These are phyloP conservation scores for Trichogramma pretiosum DNA, from an alignment of 1,140 invertebrate genomes.

Conservation along the genomic window DNA sequence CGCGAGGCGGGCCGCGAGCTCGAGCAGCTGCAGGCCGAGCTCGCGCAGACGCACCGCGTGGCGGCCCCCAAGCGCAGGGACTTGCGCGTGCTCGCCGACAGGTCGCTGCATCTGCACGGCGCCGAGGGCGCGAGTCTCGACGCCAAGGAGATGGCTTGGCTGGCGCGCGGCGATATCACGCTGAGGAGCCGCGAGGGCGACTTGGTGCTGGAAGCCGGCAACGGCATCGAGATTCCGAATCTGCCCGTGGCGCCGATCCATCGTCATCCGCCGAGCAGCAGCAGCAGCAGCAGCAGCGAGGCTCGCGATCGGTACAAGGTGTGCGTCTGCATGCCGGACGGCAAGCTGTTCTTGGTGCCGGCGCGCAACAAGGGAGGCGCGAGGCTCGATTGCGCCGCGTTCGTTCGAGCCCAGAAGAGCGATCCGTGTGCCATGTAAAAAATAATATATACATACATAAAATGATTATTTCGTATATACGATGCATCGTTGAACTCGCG, in stretches of 20 bases:
- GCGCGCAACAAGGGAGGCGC: slow-evolving; percentile 50
- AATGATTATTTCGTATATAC: no score
- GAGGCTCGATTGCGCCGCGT: slow-evolving; percentile 54
- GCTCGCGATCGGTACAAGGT: slow-evolving; percentile 65
- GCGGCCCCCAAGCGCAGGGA: slow-evolving; percentile 61
- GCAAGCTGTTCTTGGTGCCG: slow-evolving; percentile 69
- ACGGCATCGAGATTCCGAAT: slow-evolving; percentile 63
- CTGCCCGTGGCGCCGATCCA: slow-evolving; percentile 54
- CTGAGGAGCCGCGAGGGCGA: slow-evolving; percentile 72
- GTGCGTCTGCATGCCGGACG: slow-evolving; percentile 79
- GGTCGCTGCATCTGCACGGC: slow-evolving; percentile 51
- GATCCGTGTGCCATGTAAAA: slow-evolving; percentile 60
- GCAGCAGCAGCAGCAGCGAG: slow-evolving; percentile 27
- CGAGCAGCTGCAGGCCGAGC: slow-evolving; percentile 57
- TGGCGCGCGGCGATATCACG: slow-evolving; percentile 70
- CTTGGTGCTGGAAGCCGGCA: slow-evolving; percentile 59
- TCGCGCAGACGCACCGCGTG: slow-evolving; percentile 62
- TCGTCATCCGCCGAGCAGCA: no score
- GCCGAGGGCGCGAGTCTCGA: slow-evolving; percentile 58
- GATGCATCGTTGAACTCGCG: no score
- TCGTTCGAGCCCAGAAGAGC: slow-evolving; percentile 51
- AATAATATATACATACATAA: no score
- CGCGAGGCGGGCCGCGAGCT: slow-evolving; percentile 58
- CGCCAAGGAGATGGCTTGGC: slow-evolving; percentile 54
- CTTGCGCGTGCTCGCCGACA: slow-evolving; percentile 56